Base-by-base conservation (phyloP, 92 coral and sea anemone species). In the Epizoanthus rinbou region DNA sequence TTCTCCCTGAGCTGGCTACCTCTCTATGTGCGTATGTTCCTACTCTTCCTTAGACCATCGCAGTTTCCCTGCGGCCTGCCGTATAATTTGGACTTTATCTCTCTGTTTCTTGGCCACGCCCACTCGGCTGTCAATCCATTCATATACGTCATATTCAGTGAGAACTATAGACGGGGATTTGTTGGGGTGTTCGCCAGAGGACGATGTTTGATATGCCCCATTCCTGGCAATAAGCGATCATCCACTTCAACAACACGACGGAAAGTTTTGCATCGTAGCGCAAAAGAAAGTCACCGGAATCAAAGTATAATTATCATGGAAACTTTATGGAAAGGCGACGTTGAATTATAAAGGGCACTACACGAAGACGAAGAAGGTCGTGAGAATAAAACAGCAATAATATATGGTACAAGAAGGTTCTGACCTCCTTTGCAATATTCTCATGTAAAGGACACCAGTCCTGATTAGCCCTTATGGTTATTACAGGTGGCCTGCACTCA, bases 1-100 rank as follows among this genome's bases (percentile, higher is more conserved):
- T 92, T 92, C 73, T 93, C 95, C n/a, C 80, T 86, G n/a, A 89
- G 91, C 64, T 92, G 95, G 95, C 88, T 92, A n/a, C 95, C 91
- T 16, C 83, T 92, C 37, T 89, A 86, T 81, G 91, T 89, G 39
- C 88, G 95, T 9, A 92, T 92, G 95, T 92, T 92, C 39, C 67
- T 92, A 58, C 57, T 92, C 78, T 92, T 86, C 74, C 68, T 87
- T 16, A 14, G 66, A n/a, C 89, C 88, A n/a, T 67, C 80, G 28
- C 78, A 75, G 15, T 92, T 75, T 64, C 60, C 24, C 13, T 92
- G 95, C 83, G 93, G 95, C n/a, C 72, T 92, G 69, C 95, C 95
- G 0, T 89, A 92, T 81, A 90, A 87, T 41, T 80, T 92, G 41
- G 95, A 92, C 80, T 92, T 92, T 54, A 86, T 92, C 28, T 80